These are phyloP conservation scores for Agonopterix arenella DNA, from an alignment of 2,888 invertebrate species.

Conservation along the genomic window DNA sequence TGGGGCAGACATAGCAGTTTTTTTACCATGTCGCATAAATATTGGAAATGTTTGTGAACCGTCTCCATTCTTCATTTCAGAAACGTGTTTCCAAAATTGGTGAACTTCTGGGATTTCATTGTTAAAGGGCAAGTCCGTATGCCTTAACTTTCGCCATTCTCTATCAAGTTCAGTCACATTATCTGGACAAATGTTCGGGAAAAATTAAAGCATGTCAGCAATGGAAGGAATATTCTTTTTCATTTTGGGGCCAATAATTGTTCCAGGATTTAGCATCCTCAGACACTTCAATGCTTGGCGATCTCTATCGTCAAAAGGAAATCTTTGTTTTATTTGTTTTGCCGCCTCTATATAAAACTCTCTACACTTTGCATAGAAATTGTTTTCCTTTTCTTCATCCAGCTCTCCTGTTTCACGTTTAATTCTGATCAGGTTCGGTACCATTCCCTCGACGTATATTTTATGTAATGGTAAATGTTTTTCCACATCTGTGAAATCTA, in stretches of 20 bases:
- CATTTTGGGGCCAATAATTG: conserved; percentile 1
- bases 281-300: neutral
- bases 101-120: neutral
- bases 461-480: conserved; percentile 9
- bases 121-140: neutral
- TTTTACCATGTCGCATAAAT: neutral
- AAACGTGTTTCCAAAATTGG: neutral
- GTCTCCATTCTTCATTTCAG: neutral
- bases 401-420: neutral
- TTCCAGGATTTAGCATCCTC: conserved; percentile 3
- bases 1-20: neutral
- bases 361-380: neutral
- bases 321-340: conserved; percentile 8
- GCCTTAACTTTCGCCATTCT: conserved; percentile 8
- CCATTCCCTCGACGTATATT: conserved; percentile 6
- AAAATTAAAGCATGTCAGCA: conserved; percentile 6
- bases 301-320: conserved; percentile 7
- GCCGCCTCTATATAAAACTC: conserved; percentile 12
- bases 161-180: conserved; percentile 10
- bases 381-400: neutral
- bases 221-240: too few relatives aligned
- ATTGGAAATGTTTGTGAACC: neutral
- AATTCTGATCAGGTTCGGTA: neutral
- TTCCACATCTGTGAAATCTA: conserved; percentile 7
- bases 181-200: conserved; percentile 10